Base-by-base conservation (phyloP, 2,888 invertebrate genomes). In the Nudaria mundana region DNA sequence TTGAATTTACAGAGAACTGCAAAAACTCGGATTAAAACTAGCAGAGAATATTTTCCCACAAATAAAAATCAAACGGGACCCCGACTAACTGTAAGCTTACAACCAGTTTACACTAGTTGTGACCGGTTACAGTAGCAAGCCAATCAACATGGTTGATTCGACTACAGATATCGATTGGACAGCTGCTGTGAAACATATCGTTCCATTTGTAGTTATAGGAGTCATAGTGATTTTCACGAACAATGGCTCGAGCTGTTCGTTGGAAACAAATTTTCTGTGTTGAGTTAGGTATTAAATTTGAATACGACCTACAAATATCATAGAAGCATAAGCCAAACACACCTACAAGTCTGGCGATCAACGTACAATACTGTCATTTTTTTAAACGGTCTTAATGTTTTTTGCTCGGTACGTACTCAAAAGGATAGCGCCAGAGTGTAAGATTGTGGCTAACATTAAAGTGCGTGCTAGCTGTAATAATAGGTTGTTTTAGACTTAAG, bases 121-220 rank as follows among this genome's bases (percentile, higher is more conserved):
- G 40, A 52, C 50, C 40, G 45, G 41, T 41, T 53, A 48, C 50
- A 56, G 59, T 64, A 62, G 63, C 59, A 56, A 67, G 65, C 69
- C 78, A 78, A 78, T 78, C 76, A 75, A 71, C 72, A 70, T 69
- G 61, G 63, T 63, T 67, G 69, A 74, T 73, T 69, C 61, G 59
- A 33, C 51, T 55, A 51, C 40, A 23, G 40, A 50, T 59, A 60
- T 63, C 49, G 63, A 63, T 52, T 55, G 44, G 49, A 26, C 32
- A 30, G 20, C 4, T 49, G 48, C 13, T 44, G 42, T 40, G 32
- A 35, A 54, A 61, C 50, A 48, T 56, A 40, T 43, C 42, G 44
- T 37, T 34, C 44, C 46, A 46, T 48, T 53, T 48, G 53, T 46
- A 44, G 46, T 56, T 49, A 56, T 56, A 46, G 48, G 50, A 52